Percentiles rank a stretch among this genome's conserved stretches.
Evolutionary conservation across 2,797 vertebrate genomes (phyloP).

Genomic region (Semotilus atromaculatus): DNA sequence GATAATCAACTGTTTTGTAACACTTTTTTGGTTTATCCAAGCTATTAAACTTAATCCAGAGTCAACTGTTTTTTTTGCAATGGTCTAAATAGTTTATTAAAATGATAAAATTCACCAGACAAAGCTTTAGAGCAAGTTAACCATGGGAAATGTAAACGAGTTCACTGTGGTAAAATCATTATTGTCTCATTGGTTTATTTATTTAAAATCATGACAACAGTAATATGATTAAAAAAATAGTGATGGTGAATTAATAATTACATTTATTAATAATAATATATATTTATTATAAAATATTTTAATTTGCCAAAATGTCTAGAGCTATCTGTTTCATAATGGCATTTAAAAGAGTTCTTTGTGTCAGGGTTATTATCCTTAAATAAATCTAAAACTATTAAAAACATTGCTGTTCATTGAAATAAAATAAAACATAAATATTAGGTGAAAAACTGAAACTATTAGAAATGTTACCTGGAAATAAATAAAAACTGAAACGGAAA

Average conservation of each 20-base stretch:
- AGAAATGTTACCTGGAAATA: neutral
- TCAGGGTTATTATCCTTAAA: neutral
- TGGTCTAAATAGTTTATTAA: neutral
- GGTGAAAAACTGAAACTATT: neutral
- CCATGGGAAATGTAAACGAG: neutral
- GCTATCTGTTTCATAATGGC: neutral
- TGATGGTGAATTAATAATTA: neutral
- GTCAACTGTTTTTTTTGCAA: neutral
- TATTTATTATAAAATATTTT: neutral
- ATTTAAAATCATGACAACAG: neutral
- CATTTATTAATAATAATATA: neutral
- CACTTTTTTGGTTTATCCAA: neutral
- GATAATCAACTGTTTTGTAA: slow-evolving; percentile 15
- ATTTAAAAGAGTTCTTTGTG: neutral
- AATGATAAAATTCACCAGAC: neutral
- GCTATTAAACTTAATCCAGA: slow-evolving; percentile 15
- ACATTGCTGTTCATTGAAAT: neutral
- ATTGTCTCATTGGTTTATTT: neutral
- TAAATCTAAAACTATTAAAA: neutral
- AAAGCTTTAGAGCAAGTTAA: too few relatives aligned
- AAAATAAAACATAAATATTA: neutral
- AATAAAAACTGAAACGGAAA: neutral
- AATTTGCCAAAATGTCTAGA: neutral
- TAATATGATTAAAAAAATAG: neutral
- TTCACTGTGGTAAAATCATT: neutral